A percentile compares a stretch with the other conserved stretches of the same genome.
Evolutionary conservation across 2,113 vertebrate species (phyloP).

Genomic region (Caranx ignobilis): DNA sequence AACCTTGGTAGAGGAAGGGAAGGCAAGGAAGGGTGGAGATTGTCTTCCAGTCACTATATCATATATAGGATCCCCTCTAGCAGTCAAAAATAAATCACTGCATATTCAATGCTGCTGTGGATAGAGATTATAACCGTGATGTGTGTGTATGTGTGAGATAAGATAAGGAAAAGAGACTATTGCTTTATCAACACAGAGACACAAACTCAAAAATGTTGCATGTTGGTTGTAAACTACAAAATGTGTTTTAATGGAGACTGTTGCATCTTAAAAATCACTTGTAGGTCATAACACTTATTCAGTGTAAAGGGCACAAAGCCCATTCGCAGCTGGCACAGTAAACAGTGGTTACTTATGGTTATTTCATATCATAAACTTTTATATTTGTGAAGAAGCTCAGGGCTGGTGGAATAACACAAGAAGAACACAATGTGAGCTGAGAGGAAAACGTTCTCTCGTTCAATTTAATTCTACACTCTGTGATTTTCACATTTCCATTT

Average conservation of each 20-base stretch:
- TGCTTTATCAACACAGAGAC: background rate
- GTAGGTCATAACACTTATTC: background rate
- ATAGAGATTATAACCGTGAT: background rate
- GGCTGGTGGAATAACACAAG: background rate
- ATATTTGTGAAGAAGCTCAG: background rate
- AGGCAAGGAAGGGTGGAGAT: background rate
- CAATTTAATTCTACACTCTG: background rate
- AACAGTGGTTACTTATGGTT: background rate
- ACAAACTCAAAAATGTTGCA: background rate
- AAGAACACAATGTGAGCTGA: background rate
- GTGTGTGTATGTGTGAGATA: background rate
- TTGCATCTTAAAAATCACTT: background rate
- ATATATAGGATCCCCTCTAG: background rate
- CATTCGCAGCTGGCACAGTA: background rate
- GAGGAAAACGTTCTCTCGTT: background rate
- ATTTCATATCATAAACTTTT: background rate
- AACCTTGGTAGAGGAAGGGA: background rate
- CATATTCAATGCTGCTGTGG: background rate
- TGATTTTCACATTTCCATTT: conserved; percentile 10
- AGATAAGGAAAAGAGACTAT: background rate
- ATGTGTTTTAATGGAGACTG: background rate
- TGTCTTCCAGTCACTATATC: background rate
- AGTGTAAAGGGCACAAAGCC: too few species aligned
- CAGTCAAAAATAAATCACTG: background rate
- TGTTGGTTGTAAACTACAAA: too few species aligned